Percentiles rank a stretch among this genome's conserved stretches.
Conservation (phyloP, 2,113 vertebrate genomes). For the Colinus virginianus region DNA sequence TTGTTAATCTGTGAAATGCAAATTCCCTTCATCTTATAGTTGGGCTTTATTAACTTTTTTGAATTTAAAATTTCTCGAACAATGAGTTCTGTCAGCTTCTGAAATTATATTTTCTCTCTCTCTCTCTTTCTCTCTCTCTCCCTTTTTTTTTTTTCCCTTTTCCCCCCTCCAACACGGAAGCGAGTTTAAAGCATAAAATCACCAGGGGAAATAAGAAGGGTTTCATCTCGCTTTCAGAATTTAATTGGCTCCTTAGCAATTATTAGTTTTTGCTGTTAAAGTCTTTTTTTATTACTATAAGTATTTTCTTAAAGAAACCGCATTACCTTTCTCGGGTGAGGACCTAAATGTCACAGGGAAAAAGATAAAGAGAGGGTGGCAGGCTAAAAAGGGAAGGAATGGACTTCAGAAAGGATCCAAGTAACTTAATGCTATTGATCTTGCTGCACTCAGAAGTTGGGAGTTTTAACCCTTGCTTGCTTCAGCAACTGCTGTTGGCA, state of each 20-base stretch:
- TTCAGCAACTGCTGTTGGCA: background rate
- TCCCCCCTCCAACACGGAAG: slow-evolving; percentile 89
- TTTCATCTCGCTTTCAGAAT: slow-evolving; percentile 99
- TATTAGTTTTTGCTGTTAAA: slow-evolving; percentile 99
- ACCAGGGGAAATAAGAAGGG: slow-evolving; percentile 99
- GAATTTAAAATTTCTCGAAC: slow-evolving; percentile 99
- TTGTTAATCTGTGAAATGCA: slow-evolving; percentile 99
- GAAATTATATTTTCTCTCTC: slow-evolving; percentile 99
- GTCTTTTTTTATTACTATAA: slow-evolving; percentile 97
- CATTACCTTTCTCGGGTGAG: slow-evolving; percentile 80
- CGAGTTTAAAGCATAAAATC: slow-evolving; percentile 99
- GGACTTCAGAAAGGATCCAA: slow-evolving; percentile 71
- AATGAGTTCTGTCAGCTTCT: slow-evolving; percentile 99
- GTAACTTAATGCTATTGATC: slow-evolving; percentile 74
- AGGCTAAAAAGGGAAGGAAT: slow-evolving; percentile 58
- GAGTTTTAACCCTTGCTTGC: slow-evolving; percentile 70
- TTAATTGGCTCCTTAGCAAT: slow-evolving; percentile 99
- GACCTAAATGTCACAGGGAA: slow-evolving; percentile 76
- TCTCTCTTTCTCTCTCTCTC: slow-evolving; percentile 81
- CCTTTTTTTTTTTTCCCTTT: slow-evolving; percentile 12
- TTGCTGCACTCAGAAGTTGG: slow-evolving; percentile 65
- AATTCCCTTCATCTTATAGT: slow-evolving; percentile 99
- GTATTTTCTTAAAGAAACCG: slow-evolving; percentile 99
- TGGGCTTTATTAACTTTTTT: slow-evolving; percentile 99
- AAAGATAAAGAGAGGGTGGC: slow-evolving; percentile 65